Base-by-base conservation (phyloP, 2,113 vertebrate species). In the Nestor notabilis region DNA sequence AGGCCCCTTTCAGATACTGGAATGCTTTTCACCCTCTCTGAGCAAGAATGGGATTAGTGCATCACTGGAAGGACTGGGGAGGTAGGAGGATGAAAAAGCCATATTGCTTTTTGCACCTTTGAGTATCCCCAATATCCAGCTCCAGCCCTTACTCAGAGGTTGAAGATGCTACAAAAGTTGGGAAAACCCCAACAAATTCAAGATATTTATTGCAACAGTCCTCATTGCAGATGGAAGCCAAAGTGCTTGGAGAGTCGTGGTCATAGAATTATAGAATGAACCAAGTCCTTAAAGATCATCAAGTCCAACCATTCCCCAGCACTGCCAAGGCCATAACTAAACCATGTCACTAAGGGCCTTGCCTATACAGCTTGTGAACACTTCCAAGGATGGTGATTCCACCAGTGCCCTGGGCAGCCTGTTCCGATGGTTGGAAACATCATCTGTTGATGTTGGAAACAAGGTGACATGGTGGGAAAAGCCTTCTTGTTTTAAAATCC, bases 391-490 rank as follows among this genome's bases (percentile, higher is more conserved):
- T 0, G 20, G 33, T 58, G 56, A 14, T 33, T 58, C 9, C 56
- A 58, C 33, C 56, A 10, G 5, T n/a, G 56, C 20, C 33, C 55
- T n/a, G 33, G 55, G 13, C 56, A 58, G 33, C 33, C 20, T 56
- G 31, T 56, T 56, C 20, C 31, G 21, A 21, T 56, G 55, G 12
- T 28, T 77, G 76, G 52, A 61, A 83, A 21, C 44, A 20, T 47
- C 68, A 7, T 29, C 53, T 50, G 53, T 68, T 65, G 18, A 33
- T 31, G 0, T 2, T 31, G 39, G 55, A 39, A 83, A 39, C 27
- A 18, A 39, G 50, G 18, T 2, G 4, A 24, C 31, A 1, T 0
- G 1, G 14, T 0, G 1, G 52, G 56, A 44, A 58, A 64, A 83
- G 10, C 39, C 16, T 7, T 13, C 29, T 43, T 74, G 23, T 29